Base-by-base conservation (phyloP, 37 sponge, comb jelly and placozoan genomes). In the Chondrilla cf. caribensis region DNA sequence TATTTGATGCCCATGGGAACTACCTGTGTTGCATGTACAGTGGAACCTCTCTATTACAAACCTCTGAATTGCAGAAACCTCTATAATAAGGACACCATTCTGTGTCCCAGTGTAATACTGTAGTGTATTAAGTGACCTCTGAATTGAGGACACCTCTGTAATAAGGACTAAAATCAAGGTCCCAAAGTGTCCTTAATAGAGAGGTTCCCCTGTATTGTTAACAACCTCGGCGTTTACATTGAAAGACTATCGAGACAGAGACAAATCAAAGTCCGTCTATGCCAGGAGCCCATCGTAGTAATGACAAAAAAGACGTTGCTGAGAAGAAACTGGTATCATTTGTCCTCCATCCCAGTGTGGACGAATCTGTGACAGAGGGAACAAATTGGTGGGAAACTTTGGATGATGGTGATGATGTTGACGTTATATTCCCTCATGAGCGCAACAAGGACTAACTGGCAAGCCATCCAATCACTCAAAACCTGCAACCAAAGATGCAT, bases 261-360 rank as follows among this genome's bases (percentile, higher is more conserved):
- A 43, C 4, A 43, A 58, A 60, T 85, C 25, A 85, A 79, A 60
- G 29, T 78, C 22, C 78, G 79, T 26, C 79, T 57, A 36, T 85
- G 58, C 59, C 40, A 68, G 79, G 26, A 85, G 26, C 85, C 78
- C 54, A 58, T 64, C 8, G 29, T 78, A 21, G 43, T 21, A 19
- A 44, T 85, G 38, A 42, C 80, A 85, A 84, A 33, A 38, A 57
- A 66, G 79, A 85, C 17, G 85, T 79, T 0, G 41, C 35, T 6
- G 21, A 64, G 14, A 15, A 79, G 33, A 78, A 85, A 22, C 70
- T 79, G 15, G 41, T 28, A 21, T 18, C 79, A 22, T 85, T 66
- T 41, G 70, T 77, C 22, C 38, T 84, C 6, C 96, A 84, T 98
- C 96, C 62, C 93, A 92, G 18, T 93, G 86, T 73, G 25, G 59